phyloP scores from a whole-genome alignment of 2,113 vertebrate species.

The Chionomys nivalis region DNA sequence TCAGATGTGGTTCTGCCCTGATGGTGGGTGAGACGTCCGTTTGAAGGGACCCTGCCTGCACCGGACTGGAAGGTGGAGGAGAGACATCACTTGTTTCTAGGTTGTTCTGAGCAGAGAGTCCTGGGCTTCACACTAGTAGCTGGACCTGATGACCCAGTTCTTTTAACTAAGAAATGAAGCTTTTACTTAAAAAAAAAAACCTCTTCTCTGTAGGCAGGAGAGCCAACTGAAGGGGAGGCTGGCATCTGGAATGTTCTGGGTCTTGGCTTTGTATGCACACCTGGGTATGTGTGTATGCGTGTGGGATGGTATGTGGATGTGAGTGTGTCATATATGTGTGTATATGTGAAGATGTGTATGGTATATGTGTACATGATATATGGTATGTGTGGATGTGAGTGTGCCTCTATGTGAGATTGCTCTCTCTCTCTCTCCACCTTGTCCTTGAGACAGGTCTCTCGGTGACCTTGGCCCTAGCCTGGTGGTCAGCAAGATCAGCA shows the following conservation, averaged over 20 bases:
- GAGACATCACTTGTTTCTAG: background rate
- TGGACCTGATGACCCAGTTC: background rate
- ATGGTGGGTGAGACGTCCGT: background rate
- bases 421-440: too few species aligned
- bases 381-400: background rate
- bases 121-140: background rate
- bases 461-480: background rate
- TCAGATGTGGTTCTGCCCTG: conserved; percentile 52
- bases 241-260: background rate
- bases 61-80: background rate
- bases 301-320: too few species aligned
- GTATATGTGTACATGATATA: background rate
- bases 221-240: background rate
- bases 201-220: background rate
- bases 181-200: background rate
- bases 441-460: background rate
- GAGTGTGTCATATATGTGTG: background rate
- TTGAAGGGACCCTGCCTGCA: background rate
- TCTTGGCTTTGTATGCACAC: background rate
- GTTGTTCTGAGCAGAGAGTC: background rate
- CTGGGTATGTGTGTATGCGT: background rate
- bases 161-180: background rate
- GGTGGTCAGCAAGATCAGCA: too few species aligned
- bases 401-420: background rate
- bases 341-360: background rate